Base-by-base conservation (phyloP, 2,888 invertebrate genomes). In the Eubasilissa splendida region DNA sequence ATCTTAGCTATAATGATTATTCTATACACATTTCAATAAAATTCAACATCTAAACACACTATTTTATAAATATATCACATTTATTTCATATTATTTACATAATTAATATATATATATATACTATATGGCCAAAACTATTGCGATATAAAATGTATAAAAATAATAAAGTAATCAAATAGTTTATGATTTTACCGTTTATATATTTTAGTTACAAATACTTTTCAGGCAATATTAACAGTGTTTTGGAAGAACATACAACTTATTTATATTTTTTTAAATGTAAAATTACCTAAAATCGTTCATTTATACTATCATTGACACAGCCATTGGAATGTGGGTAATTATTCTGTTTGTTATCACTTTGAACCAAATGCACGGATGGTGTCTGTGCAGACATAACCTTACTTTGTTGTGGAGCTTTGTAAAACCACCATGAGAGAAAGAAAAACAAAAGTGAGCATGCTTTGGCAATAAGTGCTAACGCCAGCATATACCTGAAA, bases 371-470 rank as follows among this genome's bases (percentile, higher is more conserved):
- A 85, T 88, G 89, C 22, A 88, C 87, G 1, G 89, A 88, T 0
- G 89, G 89, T 0, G 70, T 56, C 7, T 53, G 50, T 10, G 63
- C 71, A 7, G 81, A 42, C 14, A 65, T 60, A n/a, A 82, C 79
- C 58, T 83, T 83, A 63, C 87, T 87, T 33, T 87, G 86, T 7
- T 90, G 90, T 0, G 95, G 94, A 31, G 94, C 93, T 76, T 93
- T 92, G 88, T 95, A 95, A 86, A 92, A 93, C 92, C 94, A 92
- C 94, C 95, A 94, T 75, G 95, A 94, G 59, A 93, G 88, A 87
- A 94, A 92, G 88, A 95, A 95, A 89, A 95, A 95, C 0, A 94
- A 85, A 0, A 94, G 87, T 0, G 95, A 94, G 76, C 94, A 91
- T 4, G 92, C 88, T 87, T 96, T 95, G 12, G 94, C 94, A 53